Conservation (phyloP, 2,888 invertebrate genomes). For the Argyresthia albistria region DNA sequence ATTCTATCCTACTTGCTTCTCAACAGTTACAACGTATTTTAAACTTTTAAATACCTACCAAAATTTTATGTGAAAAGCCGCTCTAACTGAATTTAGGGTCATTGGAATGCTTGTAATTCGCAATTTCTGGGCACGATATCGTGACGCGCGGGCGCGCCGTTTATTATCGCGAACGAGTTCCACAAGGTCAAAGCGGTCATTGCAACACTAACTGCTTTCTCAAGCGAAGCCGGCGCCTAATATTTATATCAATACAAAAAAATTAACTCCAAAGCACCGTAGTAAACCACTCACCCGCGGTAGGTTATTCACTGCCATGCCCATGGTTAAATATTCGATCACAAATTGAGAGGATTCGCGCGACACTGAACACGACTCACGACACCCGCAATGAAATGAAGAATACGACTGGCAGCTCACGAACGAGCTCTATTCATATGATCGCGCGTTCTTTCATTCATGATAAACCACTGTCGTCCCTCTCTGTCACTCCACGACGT, state of each 20-base stretch:
- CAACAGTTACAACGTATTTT: no score
- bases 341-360: slow-evolving; percentile 19
- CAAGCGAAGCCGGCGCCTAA: slow-evolving; percentile 38
- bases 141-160: slow-evolving; percentile 27
- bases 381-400: slow-evolving; percentile 47
- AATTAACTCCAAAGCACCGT: slow-evolving; percentile 3
- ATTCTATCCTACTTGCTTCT: no score
- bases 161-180: slow-evolving; percentile 63
- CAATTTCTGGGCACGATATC: slow-evolving; percentile 19
- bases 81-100: no score
- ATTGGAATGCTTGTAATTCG: slow-evolving; percentile 10
- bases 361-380: slow-evolving; percentile 40
- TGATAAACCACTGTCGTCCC: slow-evolving; percentile 51
- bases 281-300: slow-evolving; percentile 40
- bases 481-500: slow-evolving; percentile 23
- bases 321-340: slow-evolving; percentile 30
- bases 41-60: no score
- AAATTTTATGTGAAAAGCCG: no score
- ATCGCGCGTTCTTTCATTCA: slow-evolving; percentile 60
- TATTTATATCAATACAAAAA: slow-evolving; percentile 9
- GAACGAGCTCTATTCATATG: slow-evolving; percentile 28
- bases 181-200: slow-evolving; percentile 73
- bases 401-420: slow-evolving; percentile 42
- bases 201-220: slow-evolving; percentile 65
- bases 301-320: slow-evolving; percentile 57